Percentiles rank a stretch among this genome's conserved stretches.
These are phyloP conservation scores for Parauchenoglanis punctatus DNA, from an alignment of 2,797 vertebrate species.

Conservation along the genomic window DNA sequence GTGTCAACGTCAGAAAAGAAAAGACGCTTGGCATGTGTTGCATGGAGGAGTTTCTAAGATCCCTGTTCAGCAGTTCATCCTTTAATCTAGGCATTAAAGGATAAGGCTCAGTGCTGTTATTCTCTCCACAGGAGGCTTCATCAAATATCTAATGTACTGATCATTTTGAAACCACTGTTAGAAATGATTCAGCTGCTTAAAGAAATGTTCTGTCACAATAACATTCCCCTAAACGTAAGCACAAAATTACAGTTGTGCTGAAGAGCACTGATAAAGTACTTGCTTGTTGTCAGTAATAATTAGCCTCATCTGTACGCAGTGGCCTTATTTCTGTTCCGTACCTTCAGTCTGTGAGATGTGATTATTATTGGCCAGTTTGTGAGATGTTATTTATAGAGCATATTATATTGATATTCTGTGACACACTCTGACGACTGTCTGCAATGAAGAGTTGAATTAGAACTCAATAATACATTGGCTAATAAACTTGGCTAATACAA, in stretches of 20 bases:
- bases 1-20: background rate
- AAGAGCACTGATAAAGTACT: background rate
- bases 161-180: background rate
- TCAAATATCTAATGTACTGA: background rate
- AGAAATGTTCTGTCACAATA: background rate
- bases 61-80: background rate
- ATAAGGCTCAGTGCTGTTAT: background rate
- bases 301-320: background rate
- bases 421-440: background rate
- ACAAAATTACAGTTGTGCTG: background rate
- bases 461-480: constrained; percentile 59
- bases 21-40: background rate
- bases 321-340: background rate
- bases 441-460: constrained; percentile 61
- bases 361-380: background rate
- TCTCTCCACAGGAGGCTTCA: background rate
- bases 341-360: background rate
- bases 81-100: constrained; percentile 11
- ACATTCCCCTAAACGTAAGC: background rate
- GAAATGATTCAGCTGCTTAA: background rate
- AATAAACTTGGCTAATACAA: constrained; percentile 40
- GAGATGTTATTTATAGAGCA: background rate
- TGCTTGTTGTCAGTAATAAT: background rate
- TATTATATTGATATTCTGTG: background rate
- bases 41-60: background rate